Evolutionary conservation across 2,797 vertebrate genomes (phyloP).

Genomic region (Chaetophractus vellerosus): DNA sequence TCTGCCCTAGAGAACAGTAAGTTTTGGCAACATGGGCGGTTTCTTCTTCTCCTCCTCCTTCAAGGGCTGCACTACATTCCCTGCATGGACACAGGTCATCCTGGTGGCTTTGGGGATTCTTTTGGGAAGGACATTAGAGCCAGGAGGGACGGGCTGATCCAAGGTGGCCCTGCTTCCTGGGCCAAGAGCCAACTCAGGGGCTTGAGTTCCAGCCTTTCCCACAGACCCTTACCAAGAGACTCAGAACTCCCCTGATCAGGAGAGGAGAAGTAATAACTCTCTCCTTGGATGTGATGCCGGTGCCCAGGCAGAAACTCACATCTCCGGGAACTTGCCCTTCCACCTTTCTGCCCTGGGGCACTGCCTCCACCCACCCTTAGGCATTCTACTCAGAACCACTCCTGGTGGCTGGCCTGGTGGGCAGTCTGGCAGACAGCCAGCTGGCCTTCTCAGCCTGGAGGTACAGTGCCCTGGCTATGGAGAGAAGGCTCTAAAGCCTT

Average conservation of each 20-base stretch:
- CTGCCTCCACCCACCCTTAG: background rate
- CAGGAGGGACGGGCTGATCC: background rate
- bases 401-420: background rate
- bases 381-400: background rate
- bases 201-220: constrained; percentile 25
- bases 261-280: background rate
- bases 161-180: background rate
- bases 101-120: background rate
- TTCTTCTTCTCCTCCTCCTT: background rate
- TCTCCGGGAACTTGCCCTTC: background rate
- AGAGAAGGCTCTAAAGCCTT: background rate
- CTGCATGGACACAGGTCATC: background rate
- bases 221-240: constrained; percentile 8
- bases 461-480: background rate
- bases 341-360: background rate
- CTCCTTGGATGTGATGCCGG: background rate
- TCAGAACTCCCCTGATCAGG: background rate
- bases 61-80: background rate
- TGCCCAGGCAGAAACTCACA: background rate
- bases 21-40: background rate
- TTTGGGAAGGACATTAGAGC: background rate
- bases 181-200: constrained; percentile 25
- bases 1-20: background rate
- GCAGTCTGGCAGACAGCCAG: background rate
- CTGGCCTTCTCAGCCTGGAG: background rate